These are phyloP conservation scores for Ctenosaura bakeri DNA, from an alignment of 2,797 vertebrate species.

Conservation along the genomic window DNA sequence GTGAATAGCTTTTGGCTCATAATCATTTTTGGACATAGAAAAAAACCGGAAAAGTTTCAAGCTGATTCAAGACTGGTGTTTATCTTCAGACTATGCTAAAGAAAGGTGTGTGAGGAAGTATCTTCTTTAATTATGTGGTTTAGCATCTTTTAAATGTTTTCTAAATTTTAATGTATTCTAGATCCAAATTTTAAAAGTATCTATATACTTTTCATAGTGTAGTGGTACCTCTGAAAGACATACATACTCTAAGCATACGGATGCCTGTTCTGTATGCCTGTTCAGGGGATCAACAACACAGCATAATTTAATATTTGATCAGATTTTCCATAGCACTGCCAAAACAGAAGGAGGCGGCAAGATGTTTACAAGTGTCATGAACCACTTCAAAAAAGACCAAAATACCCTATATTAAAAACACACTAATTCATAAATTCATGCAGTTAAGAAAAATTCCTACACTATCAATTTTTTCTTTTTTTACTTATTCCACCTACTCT, in stretches of 20 bases:
- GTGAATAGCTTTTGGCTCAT: background rate
- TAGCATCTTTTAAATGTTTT: background rate
- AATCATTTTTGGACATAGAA: slow-evolving; percentile 16
- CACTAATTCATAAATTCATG: slow-evolving; percentile 53
- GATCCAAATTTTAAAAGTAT: slow-evolving; percentile 42
- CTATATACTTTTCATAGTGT: background rate
- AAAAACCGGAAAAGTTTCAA: background rate
- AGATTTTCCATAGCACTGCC: slow-evolving; percentile 33
- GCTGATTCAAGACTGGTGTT: background rate
- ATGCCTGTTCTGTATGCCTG: background rate
- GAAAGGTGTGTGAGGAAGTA: background rate
- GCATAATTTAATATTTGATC: slow-evolving; percentile 40
- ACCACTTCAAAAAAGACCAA: slow-evolving; percentile 1
- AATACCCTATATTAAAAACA: slow-evolving; percentile 43
- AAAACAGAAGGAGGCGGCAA: slow-evolving; percentile 15
- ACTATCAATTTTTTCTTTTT: slow-evolving; percentile 35
- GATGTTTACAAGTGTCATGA: slow-evolving; percentile 4
- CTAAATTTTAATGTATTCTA: background rate
- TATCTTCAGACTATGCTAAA: background rate
- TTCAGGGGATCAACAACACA: slow-evolving; percentile 32
- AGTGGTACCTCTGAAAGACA: slow-evolving; percentile 63
- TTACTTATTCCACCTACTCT: slow-evolving; percentile 49
- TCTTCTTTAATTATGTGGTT: slow-evolving; percentile 8
- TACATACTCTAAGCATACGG: slow-evolving; percentile 52
- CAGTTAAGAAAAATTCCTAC: slow-evolving; percentile 45